These are phyloP conservation scores for Drosophila parthenogenetica DNA, from an alignment of 2,888 invertebrate genomes.

Conservation along the genomic window DNA sequence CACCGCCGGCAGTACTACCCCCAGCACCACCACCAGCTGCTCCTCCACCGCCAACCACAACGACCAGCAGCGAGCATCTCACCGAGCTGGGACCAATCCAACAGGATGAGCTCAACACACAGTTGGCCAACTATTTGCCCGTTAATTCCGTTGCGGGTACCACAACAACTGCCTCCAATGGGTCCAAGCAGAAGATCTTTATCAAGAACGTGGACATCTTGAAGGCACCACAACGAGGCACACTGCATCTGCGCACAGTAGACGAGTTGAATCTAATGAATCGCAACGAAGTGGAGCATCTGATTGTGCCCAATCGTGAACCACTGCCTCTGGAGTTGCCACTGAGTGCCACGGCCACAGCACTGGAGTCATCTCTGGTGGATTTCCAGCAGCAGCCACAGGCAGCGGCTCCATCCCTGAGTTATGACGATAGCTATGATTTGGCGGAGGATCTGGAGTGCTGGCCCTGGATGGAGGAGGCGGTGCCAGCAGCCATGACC, in stretches of 20 bases:
- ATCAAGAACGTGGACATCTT: conserved; percentile 83
- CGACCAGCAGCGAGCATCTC: conserved; percentile 21
- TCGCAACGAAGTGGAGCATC: conserved; percentile 83
- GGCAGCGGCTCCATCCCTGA: conserved; percentile 31
- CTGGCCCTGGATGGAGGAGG: conserved; percentile 73
- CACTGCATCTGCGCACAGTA: conserved; percentile 84
- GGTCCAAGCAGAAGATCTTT: conserved; percentile 80
- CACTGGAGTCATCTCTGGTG: conserved; percentile 32
- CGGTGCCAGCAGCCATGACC: conserved; percentile 29
- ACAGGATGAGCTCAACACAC: conserved; percentile 25
- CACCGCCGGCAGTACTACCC: conserved; percentile 33
- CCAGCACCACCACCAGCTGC: conserved; percentile 9
- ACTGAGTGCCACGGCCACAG: conserved; percentile 9
- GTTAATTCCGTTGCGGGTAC: conserved; percentile 13
- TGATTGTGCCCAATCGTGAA: conserved; percentile 82
- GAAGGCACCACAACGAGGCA: conserved; percentile 81
- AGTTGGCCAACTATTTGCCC: conserved; percentile 51
- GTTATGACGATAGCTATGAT: conserved; percentile 72
- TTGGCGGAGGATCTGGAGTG: conserved; percentile 76
- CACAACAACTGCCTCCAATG: neutral
- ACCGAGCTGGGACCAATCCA: conserved; percentile 31
- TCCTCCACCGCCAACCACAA: conserved; percentile 34
- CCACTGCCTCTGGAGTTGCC: conserved; percentile 54
- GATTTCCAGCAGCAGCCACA: conserved; percentile 35
- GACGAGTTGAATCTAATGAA: conserved; percentile 85